These are phyloP conservation scores for Tetheella fluctuosa DNA, from an alignment of 2,888 invertebrate species.

Conservation along the genomic window DNA sequence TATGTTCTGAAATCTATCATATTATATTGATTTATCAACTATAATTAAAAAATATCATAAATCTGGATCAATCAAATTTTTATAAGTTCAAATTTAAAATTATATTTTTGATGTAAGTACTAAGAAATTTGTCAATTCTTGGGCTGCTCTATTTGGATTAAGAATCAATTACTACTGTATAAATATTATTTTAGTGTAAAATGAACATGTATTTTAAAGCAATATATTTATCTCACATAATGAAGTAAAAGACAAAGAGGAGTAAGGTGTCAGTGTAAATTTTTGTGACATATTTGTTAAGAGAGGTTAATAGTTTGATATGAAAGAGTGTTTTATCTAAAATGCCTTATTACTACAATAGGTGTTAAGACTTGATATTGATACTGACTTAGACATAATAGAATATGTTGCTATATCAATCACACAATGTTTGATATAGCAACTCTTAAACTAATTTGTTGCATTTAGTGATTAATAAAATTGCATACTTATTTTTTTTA, in stretches of 20 bases:
- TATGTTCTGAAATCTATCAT: background rate
- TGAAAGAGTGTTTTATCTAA: constrained; percentile 81
- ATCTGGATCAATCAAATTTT: background rate
- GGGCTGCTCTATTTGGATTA: constrained; percentile 65
- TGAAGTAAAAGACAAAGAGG: constrained; percentile 59
- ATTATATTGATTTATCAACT: background rate
- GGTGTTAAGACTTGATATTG: constrained; percentile 81
- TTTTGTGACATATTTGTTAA: constrained; percentile 67
- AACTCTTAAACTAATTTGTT: constrained; percentile 81
- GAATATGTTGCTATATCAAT: constrained; percentile 70
- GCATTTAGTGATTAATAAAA: constrained; percentile 84
- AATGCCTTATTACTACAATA: constrained; percentile 83
- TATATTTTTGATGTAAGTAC: constrained; percentile 20
- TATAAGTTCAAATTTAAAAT: constrained; percentile 10
- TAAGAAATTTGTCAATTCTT: constrained; percentile 71
- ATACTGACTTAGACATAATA: constrained; percentile 80
- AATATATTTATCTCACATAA: constrained; percentile 70
- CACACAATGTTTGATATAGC: constrained; percentile 68
- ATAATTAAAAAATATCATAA: background rate
- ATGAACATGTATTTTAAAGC: constrained; percentile 41
- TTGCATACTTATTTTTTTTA: constrained; percentile 81
- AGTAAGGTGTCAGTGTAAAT: constrained; percentile 67
- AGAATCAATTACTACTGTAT: constrained; percentile 73
- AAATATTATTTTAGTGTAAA: constrained; percentile 27
- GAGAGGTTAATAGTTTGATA: constrained; percentile 83